These are phyloP conservation scores for Harpagoxenus sublaevis DNA, from an alignment of 2,888 invertebrate genomes.

Conservation along the genomic window DNA sequence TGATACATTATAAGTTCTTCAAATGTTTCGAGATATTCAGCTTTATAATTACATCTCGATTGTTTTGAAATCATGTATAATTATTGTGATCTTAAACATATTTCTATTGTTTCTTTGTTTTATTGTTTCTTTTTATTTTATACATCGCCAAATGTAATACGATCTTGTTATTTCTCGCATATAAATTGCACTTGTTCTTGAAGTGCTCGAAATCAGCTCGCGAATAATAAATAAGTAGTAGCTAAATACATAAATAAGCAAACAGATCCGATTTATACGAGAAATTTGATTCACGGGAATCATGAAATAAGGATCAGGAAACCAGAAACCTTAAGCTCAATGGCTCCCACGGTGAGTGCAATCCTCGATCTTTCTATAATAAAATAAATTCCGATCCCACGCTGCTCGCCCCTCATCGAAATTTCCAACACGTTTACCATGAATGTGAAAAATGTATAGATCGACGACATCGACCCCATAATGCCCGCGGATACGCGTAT, in stretches of 20 bases:
- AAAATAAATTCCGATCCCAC: conserved; percentile 22
- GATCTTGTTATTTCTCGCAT: background rate
- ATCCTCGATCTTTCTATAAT: conserved; percentile 36
- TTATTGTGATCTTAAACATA: background rate
- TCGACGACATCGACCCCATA: background rate
- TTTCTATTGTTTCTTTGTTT: background rate
- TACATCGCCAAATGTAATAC: background rate
- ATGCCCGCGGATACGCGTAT: background rate
- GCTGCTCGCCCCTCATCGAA: conserved; percentile 1
- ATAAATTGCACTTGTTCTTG: background rate
- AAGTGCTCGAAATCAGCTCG: background rate
- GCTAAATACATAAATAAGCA: background rate
- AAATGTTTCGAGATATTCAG: background rate
- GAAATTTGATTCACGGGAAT: background rate
- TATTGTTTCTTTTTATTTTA: background rate
- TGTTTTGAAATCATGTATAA: background rate
- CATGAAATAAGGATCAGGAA: conserved; percentile 6
- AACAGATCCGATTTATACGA: conserved; percentile 7
- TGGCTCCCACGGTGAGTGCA: background rate
- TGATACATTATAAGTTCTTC: background rate
- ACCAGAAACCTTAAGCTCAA: background rate
- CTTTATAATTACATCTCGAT: background rate
- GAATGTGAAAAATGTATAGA: conserved; percentile 42
- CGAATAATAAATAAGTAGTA: conserved; percentile 8
- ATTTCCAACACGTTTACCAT: conserved; percentile 43